Evolutionary conservation across 2,888 invertebrate genomes (phyloP), one percentile per base, ranked within the genome.

Genomic region (Blastobasis adustella): DNA sequence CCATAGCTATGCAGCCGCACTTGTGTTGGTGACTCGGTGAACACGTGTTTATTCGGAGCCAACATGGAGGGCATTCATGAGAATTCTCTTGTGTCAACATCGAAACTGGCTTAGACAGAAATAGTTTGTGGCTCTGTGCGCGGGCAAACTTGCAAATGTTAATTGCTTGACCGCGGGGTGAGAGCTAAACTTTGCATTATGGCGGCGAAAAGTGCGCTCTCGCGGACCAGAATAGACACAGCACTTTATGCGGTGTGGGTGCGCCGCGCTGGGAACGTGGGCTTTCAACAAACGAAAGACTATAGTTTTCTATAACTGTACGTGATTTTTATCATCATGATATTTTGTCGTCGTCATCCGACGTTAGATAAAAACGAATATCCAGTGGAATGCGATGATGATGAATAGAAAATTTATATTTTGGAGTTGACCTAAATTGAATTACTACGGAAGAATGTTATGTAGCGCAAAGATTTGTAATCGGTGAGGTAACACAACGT

Each of bases 31-130:
- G 63, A 71, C 77, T 69, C 61, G 50, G 61, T 62, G 63, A 71
- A 78, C 85, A 84, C 80, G 84, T 86, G 86, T 84, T 84, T 78
- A 73, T 81, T 78, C 73, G 75, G 71, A 77, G 66, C 67, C 76
- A 76, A 77, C 74, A 76, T 75, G 81, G 77, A 45, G 45, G 54
- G 83, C 85, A 84, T 83, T 86, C 81, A 84, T 84, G 85, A 83
- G 85, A 87, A 86, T 82, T 83, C 78, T 80, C 85, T 84, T 82
- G 73, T 82, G 82, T 85, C 85, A 85, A 85, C 85, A 86, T 71
- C 70, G 71, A 70, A 74, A 73, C 70, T 70, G 73, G 72, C 76
- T 71, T 72, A 66, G 67, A 77, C 84, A 79, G 77, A 82, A 85
- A 86, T 85, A 86, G 76, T 78, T 66, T 64, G 76, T 66, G 68